phyloP scores from a whole-genome alignment of 2,797 vertebrate species.

The Phrynocephalus vlangalii region DNA sequence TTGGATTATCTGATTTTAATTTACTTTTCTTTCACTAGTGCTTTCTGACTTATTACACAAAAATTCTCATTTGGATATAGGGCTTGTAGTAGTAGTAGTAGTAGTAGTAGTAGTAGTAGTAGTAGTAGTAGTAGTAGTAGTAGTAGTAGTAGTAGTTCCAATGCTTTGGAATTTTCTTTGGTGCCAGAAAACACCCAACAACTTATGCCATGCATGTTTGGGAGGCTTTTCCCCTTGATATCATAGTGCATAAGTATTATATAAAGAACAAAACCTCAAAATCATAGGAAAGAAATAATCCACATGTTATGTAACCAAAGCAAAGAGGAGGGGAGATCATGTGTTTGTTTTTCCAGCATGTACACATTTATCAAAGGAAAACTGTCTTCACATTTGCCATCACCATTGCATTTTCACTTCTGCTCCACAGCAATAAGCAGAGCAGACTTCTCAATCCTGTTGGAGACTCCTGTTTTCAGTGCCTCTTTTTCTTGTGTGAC shows the following conservation, averaged over 20 bases:
- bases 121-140: too few species aligned
- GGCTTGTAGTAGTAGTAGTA: too few species aligned
- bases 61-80: too few species aligned
- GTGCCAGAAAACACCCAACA: too few species aligned
- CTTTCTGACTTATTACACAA: too few species aligned
- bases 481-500: neutral
- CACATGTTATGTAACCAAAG: neutral
- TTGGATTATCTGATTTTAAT: too few species aligned
- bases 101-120: too few species aligned
- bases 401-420: neutral
- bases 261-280: neutral
- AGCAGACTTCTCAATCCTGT: neutral
- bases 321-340: neutral
- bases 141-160: too few species aligned
- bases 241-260: neutral
- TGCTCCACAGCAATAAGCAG: neutral
- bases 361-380: neutral
- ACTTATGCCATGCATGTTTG: too few species aligned
- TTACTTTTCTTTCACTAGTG: too few species aligned
- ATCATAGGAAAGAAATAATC: neutral
- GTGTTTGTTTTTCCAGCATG: neutral
- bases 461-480: neutral
- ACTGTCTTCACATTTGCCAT: neutral
- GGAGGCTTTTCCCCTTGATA: too few species aligned
- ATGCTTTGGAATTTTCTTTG: too few species aligned